phyloP scores from a whole-genome alignment of 1,140 invertebrate species.

The Oryctes rhinoceros region DNA sequence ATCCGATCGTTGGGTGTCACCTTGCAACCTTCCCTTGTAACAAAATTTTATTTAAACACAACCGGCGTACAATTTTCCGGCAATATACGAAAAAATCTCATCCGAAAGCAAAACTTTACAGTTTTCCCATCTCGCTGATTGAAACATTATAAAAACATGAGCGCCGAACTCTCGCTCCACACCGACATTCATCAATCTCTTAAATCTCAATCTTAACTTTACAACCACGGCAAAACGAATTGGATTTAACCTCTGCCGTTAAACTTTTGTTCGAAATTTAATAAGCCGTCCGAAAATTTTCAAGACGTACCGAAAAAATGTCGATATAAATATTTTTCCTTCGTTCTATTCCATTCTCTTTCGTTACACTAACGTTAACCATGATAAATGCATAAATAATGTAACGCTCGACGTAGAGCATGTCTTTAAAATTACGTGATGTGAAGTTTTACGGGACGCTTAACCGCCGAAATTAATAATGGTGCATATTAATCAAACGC shows the following conservation, averaged over 20 bases:
- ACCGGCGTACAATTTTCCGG: too few species aligned
- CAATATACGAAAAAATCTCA: conserved; percentile 44
- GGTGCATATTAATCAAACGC: conserved; percentile 1
- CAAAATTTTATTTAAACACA: too few species aligned
- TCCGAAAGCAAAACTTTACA: conserved; percentile 39
- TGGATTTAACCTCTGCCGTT: conserved; percentile 8
- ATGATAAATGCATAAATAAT: not conserved
- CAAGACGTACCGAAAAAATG: not conserved
- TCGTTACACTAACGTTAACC: too few species aligned
- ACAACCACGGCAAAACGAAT: conserved; percentile 13
- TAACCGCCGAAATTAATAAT: conserved; percentile 18
- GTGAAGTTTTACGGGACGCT: not conserved
- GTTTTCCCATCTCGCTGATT: conserved; percentile 43
- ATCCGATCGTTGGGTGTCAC: too few species aligned
- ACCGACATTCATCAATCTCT: conserved; percentile 17
- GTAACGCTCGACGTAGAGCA: not conserved
- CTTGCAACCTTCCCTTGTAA: too few species aligned
- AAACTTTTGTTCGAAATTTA: conserved; percentile 4
- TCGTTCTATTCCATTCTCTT: too few species aligned
- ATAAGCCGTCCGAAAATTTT: not conserved
- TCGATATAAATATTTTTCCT: not conserved
- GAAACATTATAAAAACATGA: conserved; percentile 47
- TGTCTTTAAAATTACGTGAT: not conserved
- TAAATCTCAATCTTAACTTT: conserved; percentile 22
- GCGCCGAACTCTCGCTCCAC: not conserved